phyloP scores from a whole-genome alignment of 2,888 invertebrate genomes.

The Cantharis lateralis region DNA sequence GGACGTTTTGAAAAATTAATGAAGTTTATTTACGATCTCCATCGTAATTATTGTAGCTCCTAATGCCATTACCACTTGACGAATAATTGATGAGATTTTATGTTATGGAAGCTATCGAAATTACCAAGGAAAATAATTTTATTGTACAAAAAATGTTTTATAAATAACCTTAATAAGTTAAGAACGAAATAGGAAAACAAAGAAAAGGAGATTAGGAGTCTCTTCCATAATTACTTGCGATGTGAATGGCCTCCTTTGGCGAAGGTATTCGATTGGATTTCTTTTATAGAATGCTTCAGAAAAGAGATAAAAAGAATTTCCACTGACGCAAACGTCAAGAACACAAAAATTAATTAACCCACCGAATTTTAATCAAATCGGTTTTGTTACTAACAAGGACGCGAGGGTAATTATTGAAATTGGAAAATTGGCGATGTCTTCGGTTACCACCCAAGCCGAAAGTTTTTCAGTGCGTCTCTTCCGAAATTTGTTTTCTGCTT shows the following conservation, averaged over 20 bases:
- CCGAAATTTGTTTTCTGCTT: background rate
- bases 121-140: background rate
- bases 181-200: background rate
- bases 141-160: background rate
- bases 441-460: background rate
- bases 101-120: background rate
- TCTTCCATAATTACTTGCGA: background rate
- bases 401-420: background rate
- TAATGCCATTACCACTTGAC: background rate
- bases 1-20: background rate
- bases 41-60: background rate
- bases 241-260: background rate
- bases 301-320: background rate
- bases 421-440: background rate
- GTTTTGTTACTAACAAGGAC: background rate
- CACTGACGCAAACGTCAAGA: background rate
- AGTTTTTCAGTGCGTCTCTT: background rate
- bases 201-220: background rate
- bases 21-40: background rate
- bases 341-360: background rate
- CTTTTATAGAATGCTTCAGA: background rate
- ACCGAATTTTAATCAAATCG: background rate
- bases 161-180: background rate
- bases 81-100: background rate
- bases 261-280: background rate